These are phyloP conservation scores for Petrolisthes manimaculis DNA, from an alignment of 2,888 invertebrate species.

Conservation along the genomic window DNA sequence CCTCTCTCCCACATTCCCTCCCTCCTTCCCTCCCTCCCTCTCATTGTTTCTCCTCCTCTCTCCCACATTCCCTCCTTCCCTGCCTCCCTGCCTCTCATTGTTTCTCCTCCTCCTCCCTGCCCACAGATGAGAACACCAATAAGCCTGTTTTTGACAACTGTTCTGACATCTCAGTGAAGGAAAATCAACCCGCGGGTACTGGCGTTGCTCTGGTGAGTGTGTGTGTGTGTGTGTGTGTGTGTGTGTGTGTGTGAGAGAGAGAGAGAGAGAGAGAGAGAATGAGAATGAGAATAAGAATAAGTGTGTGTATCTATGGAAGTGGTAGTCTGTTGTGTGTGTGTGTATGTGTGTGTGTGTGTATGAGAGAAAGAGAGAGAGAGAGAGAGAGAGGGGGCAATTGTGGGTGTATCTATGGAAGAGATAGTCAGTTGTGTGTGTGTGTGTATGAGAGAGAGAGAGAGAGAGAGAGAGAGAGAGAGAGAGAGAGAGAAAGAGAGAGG, in stretches of 20 bases:
- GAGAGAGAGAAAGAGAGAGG: too few relatives aligned
- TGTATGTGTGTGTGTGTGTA: too few relatives aligned
- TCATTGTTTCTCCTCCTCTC: too few relatives aligned
- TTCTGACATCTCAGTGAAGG: constrained; percentile 37
- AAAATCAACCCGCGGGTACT: constrained; percentile 42
- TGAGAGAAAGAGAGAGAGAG: too few relatives aligned
- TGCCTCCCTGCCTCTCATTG: background rate
- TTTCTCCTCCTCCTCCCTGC: background rate
- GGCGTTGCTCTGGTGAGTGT: constrained; percentile 55
- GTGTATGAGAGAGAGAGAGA: too few relatives aligned
- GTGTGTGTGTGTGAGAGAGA: background rate
- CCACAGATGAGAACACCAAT: constrained; percentile 64
- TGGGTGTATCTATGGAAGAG: too few relatives aligned
- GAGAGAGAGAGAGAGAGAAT: background rate
- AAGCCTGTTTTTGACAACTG: constrained; percentile 58
- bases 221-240: constrained; percentile 26
- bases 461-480: too few relatives aligned
- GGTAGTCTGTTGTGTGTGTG: too few relatives aligned
- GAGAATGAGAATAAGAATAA: background rate
- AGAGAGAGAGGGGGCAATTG: too few relatives aligned
- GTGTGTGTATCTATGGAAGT: background rate
- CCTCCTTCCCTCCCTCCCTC: background rate
- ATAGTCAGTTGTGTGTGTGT: too few relatives aligned
- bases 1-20: too few relatives aligned
- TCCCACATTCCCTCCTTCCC: background rate